Base-by-base conservation (phyloP, 2,888 invertebrate genomes). In the Lapara coniferarum region DNA sequence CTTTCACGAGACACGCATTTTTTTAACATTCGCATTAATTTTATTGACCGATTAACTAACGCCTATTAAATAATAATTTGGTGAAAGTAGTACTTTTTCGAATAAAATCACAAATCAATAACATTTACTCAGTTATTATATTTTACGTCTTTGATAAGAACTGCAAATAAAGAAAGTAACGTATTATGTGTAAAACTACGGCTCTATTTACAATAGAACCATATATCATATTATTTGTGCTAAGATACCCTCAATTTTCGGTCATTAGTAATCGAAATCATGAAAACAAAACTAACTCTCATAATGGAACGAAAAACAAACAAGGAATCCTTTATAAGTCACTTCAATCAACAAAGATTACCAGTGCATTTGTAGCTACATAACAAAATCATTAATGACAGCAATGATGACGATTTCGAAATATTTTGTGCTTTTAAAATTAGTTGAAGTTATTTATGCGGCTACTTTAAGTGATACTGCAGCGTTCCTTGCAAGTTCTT, bases 401-500 rank as follows among this genome's bases (percentile, higher is more conserved):
- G 13, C 46, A 49, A 19, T 49, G 5, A 63, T 2, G 7, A 49
- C 10, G 19, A 12, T 19, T 7, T 46, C n/a, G 2, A 19, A 19
- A 13, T 46, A 19, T 49, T 10, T 63, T 19, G 6, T 63, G 13
- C 49, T 63, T 12, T 0, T 63, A 13, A 63, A 49, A 19, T 63
- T 49, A 19, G 12, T 63, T 1, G 19, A 63, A 63, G 19, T 8
- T 10, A 49, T 63, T 19, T 19, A 63, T 13, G 46, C 44, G 37
- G 14, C 63, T 44, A 19, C 53, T 14, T 7, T 84, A 51, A 72
- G 78, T 57, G 72, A 84, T 55, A 78, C 74, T 55, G 83, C 85
- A 3, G 75, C 80, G 49, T 66, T 69, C 10, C 71, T 85, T 70
- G 82, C 85, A 30, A 84, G 80, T 70, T 74, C 79, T 37, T 79